Evolutionary conservation across 2,888 invertebrate species (phyloP).

Genomic region (Meteorus colon): DNA sequence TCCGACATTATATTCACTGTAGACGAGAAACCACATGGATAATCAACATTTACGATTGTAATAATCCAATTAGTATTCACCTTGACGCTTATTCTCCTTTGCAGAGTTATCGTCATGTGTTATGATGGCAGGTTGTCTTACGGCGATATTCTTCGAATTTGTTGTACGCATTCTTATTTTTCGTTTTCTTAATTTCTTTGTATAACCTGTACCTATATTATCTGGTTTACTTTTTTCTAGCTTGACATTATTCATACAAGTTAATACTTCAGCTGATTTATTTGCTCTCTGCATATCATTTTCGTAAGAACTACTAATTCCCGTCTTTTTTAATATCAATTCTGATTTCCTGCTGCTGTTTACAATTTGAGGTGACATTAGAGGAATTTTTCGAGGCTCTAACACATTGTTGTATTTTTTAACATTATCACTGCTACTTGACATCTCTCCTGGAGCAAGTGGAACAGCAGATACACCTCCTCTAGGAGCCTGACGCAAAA

Average conservation of each 20-base stretch:
- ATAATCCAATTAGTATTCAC: slow-evolving; percentile 43
- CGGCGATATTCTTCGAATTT: slow-evolving; percentile 63
- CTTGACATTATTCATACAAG: slow-evolving; percentile 45
- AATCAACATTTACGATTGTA: neutral
- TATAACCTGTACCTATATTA: slow-evolving; percentile 14
- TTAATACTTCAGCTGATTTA: slow-evolving; percentile 49
- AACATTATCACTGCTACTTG: neutral
- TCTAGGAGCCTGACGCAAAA: neutral
- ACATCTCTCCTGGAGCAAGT: neutral
- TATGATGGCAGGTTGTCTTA: slow-evolving; percentile 57
- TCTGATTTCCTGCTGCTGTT: slow-evolving; percentile 39
- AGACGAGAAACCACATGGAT: neutral
- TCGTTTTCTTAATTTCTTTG: slow-evolving; percentile 57
- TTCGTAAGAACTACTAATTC: slow-evolving; percentile 33
- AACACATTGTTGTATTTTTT: neutral
- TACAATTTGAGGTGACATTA: neutral
- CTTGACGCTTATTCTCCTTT: slow-evolving; percentile 52
- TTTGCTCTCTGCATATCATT: slow-evolving; percentile 42
- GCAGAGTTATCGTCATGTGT: slow-evolving; percentile 48
- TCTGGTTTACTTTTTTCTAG: slow-evolving; percentile 48
- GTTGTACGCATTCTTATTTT: slow-evolving; percentile 58
- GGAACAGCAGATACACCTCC: neutral
- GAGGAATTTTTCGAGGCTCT: neutral
- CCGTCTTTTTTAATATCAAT: slow-evolving; percentile 50
- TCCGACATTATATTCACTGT: slow-evolving; percentile 1